Conservation (phyloP, 2,797 vertebrate species). For the Peromyscus nudipes region DNA sequence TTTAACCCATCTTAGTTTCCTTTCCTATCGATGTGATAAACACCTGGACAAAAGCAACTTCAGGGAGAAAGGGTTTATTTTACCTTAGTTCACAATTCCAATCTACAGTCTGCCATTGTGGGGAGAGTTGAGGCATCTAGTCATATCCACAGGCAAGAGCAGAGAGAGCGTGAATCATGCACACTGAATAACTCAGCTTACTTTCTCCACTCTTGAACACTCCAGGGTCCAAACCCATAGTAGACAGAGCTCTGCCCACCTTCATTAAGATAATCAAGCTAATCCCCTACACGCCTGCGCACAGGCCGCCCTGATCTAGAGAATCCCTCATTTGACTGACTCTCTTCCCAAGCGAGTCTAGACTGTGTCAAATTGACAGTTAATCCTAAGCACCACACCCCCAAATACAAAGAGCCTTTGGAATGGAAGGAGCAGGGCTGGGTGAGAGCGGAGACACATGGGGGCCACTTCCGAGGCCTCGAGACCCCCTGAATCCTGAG, state of each 20-base stretch:
- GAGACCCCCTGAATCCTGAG: not conserved
- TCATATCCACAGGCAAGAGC: not conserved
- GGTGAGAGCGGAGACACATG: not conserved
- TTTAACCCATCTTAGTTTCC: not conserved
- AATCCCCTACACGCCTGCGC: not conserved
- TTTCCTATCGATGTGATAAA: not conserved
- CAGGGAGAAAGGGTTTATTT: not conserved
- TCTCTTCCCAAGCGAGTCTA: not conserved
- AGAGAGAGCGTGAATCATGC: not conserved
- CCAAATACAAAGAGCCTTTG: not conserved
- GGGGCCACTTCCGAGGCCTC: not conserved
- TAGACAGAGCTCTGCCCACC: not conserved
- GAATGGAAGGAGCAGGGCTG: not conserved
- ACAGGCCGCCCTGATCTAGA: not conserved
- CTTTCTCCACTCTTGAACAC: not conserved
- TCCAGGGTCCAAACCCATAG: not conserved
- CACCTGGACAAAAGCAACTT: not conserved
- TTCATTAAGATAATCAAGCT: not conserved
- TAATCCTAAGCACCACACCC: not conserved
- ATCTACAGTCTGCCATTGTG: not conserved
- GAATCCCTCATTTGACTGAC: not conserved
- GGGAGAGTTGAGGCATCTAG: not conserved
- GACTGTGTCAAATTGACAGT: not conserved
- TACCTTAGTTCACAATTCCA: not conserved
- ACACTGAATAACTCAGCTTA: not conserved